Evolutionary conservation across 2,797 vertebrate genomes (phyloP), one percentile per base, ranked within the genome.

Genomic region (Selene dorsalis): DNA sequence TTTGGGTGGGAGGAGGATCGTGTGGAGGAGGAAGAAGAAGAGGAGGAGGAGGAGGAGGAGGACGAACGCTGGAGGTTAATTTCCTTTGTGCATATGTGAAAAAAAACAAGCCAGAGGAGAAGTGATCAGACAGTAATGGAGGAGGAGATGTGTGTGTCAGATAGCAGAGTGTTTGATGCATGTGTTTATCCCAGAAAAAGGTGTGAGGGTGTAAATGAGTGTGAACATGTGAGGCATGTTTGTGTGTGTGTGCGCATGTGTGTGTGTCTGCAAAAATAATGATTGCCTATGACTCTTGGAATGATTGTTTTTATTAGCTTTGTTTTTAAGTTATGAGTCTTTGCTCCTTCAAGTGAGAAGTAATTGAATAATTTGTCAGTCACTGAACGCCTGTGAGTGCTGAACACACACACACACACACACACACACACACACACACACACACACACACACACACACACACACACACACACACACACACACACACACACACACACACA

Each of bases 181-280:
- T 73, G 53, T 62, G 50, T 47, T 81, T 59, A 69, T 48, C 45
- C n/a, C 60, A 65, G 64, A 45, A 69, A 71, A 77, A 60, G 64
- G 85, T 77, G 80, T 72, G 69, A 88, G 28, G 56, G 63, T 81
- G 85, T 75, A 84, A 87, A 81, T 75, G 43, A 81, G 74, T 78
- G 77, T 69, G 71, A 83, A 74, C n/a, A 75, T 75, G 59, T 32
- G 59, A 63, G 63, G 61, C 62, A 69, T 78, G 72, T 17, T 0
- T 30, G 30, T 32, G 30, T 66, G 64, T 41, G 6, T 8, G 72
- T 17, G 0, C n/a, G n/a, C n/a, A n/a, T 66, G 64, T 41, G 32
- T 8, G 32, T 35, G 74, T 17, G 0, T 66, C 61, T 41, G 58
- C 24, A 60, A 53, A 47, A 82, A 12, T 57, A 75, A 77, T 69